Base-by-base conservation (phyloP, 2,113 vertebrate genomes). In the Lethenteron camtschaticum region DNA sequence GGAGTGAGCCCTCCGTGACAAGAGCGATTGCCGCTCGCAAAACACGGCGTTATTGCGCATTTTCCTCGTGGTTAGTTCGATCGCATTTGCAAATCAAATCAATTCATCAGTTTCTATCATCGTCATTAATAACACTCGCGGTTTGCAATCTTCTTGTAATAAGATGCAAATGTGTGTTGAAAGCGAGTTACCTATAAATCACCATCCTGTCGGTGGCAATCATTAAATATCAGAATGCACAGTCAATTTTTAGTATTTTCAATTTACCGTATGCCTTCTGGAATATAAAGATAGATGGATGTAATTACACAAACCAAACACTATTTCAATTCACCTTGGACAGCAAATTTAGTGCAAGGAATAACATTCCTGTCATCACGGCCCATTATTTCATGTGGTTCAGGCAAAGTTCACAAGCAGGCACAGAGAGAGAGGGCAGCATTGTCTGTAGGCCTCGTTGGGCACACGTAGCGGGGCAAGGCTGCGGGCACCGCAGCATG, bases 31-130 rank as follows among this genome's bases (percentile, higher is more conserved):
- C 84, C 81, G 83, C 84, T 85, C 86, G 85, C 87, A 89, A 88
- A 90, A 89, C 86, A 88, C 87, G 84, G 85, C 84, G 89, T 94
- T 90, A 91, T 87, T 81, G 82, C 87, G 89, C 85, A 85, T 90
- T 88, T 85, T 85, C 86, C 84, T 85, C 89, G 86, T 89, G 95
- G 90, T 96, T 91, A 92, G 89, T 90, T 88, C 95, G 90, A 97
- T 96, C 96, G 89, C 89, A 97, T 96, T 97, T 90, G 90, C 89
- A 96, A 97, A 97, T 96, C 92, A 96, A 94, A 97, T 95, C 87
- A 88, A 95, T 95, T 88, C 85, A 87, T 90, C 88, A 90, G 87
- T 87, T 85, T 84, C 85, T 83, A 86, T 85, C 83, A 87, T 85
- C 83, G 85, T 82, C 81, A 84, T 86, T 90, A 83, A 83, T 86